Evolutionary conservation across 35 echinoderm and acorn worm species (phyloP).

Genomic region (Chiridota heheva): DNA sequence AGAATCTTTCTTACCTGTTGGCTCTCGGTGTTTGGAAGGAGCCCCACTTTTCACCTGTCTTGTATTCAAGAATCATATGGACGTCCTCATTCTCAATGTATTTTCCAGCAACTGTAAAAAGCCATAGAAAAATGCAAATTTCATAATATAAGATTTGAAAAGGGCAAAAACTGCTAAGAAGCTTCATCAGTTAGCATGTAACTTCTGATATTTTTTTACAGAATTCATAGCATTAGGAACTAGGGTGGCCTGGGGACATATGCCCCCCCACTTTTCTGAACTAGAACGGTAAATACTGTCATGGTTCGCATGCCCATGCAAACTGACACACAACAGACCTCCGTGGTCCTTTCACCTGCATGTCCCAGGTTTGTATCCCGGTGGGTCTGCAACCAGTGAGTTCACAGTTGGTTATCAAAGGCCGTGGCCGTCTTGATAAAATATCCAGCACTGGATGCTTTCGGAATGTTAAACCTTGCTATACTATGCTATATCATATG

Average conservation of each 20-base stretch:
- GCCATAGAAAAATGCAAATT: not conserved
- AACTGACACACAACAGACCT: not conserved
- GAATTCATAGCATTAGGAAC: not conserved
- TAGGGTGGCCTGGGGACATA: not conserved
- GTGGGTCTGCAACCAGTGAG: too few relatives aligned
- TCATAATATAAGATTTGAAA: slow-evolving; percentile 2
- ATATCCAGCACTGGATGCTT: too few relatives aligned
- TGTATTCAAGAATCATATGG: slow-evolving; percentile 86
- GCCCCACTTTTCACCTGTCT: slow-evolving; percentile 85
- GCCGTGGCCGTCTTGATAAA: too few relatives aligned
- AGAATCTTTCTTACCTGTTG: slow-evolving; percentile 78
- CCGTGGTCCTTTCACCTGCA: too few relatives aligned
- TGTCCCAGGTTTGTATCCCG: too few relatives aligned
- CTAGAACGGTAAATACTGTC: too few relatives aligned
- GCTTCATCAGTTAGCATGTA: not conserved
- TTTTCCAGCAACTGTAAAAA: slow-evolving; percentile 45
- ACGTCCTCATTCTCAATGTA: slow-evolving; percentile 76
- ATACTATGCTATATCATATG: too few relatives aligned
- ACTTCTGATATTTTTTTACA: not conserved
- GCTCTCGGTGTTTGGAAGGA: slow-evolving; percentile 72
- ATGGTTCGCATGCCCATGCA: not conserved
- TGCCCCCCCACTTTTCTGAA: too few relatives aligned
- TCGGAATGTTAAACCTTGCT: too few relatives aligned
- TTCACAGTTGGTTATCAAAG: too few relatives aligned
- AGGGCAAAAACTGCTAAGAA: not conserved